These are phyloP conservation scores for Lophura swinhoii DNA, from an alignment of 2,797 vertebrate species.

Conservation along the genomic window DNA sequence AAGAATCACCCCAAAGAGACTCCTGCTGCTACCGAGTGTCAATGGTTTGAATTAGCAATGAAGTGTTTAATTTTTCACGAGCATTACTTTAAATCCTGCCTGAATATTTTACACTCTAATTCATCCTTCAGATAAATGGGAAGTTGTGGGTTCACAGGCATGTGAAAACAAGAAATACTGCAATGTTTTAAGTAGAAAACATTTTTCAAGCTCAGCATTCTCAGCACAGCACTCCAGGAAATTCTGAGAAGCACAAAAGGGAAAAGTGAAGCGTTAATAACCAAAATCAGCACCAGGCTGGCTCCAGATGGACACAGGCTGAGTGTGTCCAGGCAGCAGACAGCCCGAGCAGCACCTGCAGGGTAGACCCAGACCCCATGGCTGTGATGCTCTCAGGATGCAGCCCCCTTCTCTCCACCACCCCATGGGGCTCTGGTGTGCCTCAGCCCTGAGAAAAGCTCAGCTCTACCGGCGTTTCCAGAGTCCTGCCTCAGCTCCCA, in stretches of 20 bases:
- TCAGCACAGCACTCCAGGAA: background rate
- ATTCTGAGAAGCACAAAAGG: constrained; percentile 4
- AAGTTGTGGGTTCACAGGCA: background rate
- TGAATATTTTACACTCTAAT: background rate
- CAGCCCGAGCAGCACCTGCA: background rate
- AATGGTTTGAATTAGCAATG: background rate
- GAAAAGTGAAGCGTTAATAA: constrained; percentile 19
- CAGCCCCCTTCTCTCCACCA: background rate
- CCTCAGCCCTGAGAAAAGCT: background rate
- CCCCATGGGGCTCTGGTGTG: background rate
- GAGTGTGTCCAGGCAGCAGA: constrained; percentile 6
- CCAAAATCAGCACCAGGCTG: background rate
- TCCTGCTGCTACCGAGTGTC: background rate
- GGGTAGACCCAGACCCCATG: background rate
- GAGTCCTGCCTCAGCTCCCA: background rate
- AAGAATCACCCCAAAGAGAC: background rate
- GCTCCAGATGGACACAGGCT: background rate
- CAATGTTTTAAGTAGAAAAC: background rate
- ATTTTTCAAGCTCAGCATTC: background rate
- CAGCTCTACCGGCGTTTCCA: background rate
- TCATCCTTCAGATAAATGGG: background rate
- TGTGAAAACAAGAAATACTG: background rate
- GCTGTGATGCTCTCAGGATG: background rate
- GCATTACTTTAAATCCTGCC: background rate
- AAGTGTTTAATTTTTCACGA: background rate